phyloP scores from a whole-genome alignment of 2,113 vertebrate species.

The Neogobius melanostomus region DNA sequence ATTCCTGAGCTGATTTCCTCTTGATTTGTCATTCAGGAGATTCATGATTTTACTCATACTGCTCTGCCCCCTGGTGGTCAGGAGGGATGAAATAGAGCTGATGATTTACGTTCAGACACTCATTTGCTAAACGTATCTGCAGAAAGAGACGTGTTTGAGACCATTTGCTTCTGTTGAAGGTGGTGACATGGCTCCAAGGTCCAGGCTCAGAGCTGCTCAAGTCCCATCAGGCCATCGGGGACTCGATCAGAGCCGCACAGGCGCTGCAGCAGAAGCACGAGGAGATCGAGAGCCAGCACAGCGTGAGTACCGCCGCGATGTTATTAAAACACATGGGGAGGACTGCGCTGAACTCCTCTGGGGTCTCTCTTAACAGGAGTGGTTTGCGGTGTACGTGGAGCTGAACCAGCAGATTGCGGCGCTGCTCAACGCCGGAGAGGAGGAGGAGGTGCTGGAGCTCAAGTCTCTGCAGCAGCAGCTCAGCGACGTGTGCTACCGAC shows the following conservation, averaged over 20 bases:
- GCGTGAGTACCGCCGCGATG: slow-evolving; percentile 77
- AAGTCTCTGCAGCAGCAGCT: slow-evolving; percentile 94
- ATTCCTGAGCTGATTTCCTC: too few species aligned
- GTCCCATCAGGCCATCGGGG: slow-evolving; percentile 94
- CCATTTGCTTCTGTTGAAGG: slow-evolving; percentile 68
- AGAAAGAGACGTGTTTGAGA: too few species aligned
- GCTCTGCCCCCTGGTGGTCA: too few species aligned
- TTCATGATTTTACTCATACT: too few species aligned
- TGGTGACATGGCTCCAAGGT: slow-evolving; percentile 98
- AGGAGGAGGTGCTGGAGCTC: slow-evolving; percentile 92
- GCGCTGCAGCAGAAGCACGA: slow-evolving; percentile 97
- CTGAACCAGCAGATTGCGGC: slow-evolving; percentile 98
- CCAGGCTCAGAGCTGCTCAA: slow-evolving; percentile 93
- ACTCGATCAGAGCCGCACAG: slow-evolving; percentile 94
- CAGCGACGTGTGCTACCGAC: slow-evolving; percentile 97
- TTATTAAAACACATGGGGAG: not conserved
- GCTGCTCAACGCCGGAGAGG: slow-evolving; percentile 89
- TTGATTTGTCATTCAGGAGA: too few species aligned
- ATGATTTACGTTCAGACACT: too few species aligned
- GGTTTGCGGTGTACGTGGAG: slow-evolving; percentile 99
- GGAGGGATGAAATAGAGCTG: too few species aligned
- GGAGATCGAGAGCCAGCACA: slow-evolving; percentile 98
- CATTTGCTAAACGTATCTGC: too few species aligned
- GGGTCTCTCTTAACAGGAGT: slow-evolving; percentile 80
- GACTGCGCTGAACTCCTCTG: not conserved